These are phyloP conservation scores for Zoanthus sociatus DNA, from an alignment of 92 coral and sea anemone genomes.

Conservation along the genomic window DNA sequence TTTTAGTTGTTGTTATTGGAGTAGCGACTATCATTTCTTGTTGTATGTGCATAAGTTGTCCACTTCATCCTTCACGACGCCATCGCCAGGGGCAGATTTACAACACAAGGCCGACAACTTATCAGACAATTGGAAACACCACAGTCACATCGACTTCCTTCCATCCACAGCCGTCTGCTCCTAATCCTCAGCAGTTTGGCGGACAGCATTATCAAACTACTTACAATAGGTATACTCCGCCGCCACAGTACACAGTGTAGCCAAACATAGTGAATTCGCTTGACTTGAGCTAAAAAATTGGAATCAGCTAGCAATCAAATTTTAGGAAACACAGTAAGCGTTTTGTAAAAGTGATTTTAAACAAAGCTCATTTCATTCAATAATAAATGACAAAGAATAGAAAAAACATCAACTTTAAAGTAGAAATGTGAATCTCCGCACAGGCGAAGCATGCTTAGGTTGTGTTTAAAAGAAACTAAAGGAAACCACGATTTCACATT, in stretches of 20 bases:
- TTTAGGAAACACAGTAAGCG: too few relatives aligned
- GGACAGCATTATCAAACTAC: constrained; percentile 8
- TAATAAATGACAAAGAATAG: too few relatives aligned
- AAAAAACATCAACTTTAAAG: too few relatives aligned
- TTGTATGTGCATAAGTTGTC: constrained; percentile 19
- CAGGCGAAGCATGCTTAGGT: too few relatives aligned
- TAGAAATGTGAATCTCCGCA: too few relatives aligned
- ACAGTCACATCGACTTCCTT: neutral
- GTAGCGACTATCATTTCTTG: neutral
- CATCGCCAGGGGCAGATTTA: neutral
- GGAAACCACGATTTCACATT: too few relatives aligned
- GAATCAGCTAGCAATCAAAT: too few relatives aligned
- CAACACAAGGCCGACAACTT: neutral
- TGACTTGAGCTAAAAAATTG: neutral
- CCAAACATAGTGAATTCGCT: neutral
- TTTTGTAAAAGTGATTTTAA: too few relatives aligned
- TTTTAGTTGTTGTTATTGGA: neutral
- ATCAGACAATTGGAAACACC: constrained; percentile 1
- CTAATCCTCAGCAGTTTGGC: neutral
- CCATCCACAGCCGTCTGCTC: neutral
- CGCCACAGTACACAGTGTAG: constrained; percentile 9
- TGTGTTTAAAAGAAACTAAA: too few relatives aligned
- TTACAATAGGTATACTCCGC: neutral
- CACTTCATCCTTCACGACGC: constrained; percentile 25
- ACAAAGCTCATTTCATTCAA: too few relatives aligned